A percentile compares a stretch with the other conserved stretches of the same genome.
Conservation (phyloP, 2,888 invertebrate species). For the Aporophyla lueneburgensis region DNA sequence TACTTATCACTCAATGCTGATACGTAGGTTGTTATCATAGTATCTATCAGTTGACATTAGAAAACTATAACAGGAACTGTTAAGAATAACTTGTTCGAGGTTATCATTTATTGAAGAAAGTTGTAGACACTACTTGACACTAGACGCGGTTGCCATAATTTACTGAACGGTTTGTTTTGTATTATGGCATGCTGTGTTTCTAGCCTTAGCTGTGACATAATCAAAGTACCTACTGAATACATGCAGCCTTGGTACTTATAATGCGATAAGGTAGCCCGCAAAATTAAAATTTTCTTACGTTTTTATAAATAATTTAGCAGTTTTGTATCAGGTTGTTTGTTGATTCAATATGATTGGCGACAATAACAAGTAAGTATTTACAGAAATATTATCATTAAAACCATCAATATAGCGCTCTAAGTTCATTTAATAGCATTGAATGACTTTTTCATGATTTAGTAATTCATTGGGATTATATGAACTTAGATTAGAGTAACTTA, state of each 20-base stretch:
- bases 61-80: slow-evolving; percentile 8
- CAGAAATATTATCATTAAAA: too few relatives aligned
- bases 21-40: neutral
- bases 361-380: too few relatives aligned
- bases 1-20: slow-evolving; percentile 3
- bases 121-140: neutral
- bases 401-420: too few relatives aligned
- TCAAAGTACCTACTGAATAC: neutral
- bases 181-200: neutral
- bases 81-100: neutral
- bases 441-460: too few relatives aligned
- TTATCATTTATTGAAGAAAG: slow-evolving; percentile 14
- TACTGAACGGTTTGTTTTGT: neutral
- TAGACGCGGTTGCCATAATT: neutral
- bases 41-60: slow-evolving; percentile 11
- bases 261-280: too few relatives aligned
- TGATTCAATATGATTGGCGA: too few relatives aligned
- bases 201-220: slow-evolving; percentile 4
- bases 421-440: too few relatives aligned
- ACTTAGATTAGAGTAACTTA: too few relatives aligned
- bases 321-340: too few relatives aligned
- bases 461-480: too few relatives aligned
- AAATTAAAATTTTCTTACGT: too few relatives aligned
- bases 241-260: neutral
- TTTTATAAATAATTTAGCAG: too few relatives aligned